These are phyloP conservation scores for Nephrotoma flavescens DNA, from an alignment of 2,888 invertebrate species.

Conservation along the genomic window DNA sequence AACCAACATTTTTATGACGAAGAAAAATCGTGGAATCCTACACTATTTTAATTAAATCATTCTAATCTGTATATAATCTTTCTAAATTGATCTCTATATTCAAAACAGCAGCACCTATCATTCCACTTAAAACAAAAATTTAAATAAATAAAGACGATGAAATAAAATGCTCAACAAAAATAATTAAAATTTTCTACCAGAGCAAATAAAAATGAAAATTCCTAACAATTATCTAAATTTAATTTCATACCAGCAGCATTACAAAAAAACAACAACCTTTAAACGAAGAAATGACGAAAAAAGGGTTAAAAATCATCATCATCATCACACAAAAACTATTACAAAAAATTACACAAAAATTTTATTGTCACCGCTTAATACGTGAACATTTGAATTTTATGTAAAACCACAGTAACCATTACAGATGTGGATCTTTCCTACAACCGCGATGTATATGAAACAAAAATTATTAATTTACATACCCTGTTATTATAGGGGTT, in stretches of 20 bases:
- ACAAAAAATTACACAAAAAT: not conserved
- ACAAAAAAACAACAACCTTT: not conserved
- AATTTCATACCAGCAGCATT: not conserved
- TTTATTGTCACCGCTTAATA: not conserved
- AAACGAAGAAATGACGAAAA: not conserved
- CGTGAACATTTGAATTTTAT: not conserved
- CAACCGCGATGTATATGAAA: no score
- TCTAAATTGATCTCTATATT: not conserved
- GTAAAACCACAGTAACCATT: no score
- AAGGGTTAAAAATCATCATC: not conserved
- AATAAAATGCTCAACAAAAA: not conserved
- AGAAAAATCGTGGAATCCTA: not conserved
- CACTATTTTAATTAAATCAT: not conserved
- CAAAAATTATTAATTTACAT: no score
- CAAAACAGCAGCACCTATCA: not conserved
- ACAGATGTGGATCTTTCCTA: no score
- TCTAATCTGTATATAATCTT: not conserved
- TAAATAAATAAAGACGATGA: not conserved
- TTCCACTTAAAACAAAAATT: not conserved
- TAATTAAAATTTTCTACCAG: not conserved
- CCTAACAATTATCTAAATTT: not conserved
- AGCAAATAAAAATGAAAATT: not conserved
- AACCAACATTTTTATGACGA: not conserved
- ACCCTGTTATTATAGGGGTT: no score
- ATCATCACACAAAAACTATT: not conserved